Conservation (phyloP, 2,113 vertebrate genomes). For the Macheiramphus alcinus region DNA sequence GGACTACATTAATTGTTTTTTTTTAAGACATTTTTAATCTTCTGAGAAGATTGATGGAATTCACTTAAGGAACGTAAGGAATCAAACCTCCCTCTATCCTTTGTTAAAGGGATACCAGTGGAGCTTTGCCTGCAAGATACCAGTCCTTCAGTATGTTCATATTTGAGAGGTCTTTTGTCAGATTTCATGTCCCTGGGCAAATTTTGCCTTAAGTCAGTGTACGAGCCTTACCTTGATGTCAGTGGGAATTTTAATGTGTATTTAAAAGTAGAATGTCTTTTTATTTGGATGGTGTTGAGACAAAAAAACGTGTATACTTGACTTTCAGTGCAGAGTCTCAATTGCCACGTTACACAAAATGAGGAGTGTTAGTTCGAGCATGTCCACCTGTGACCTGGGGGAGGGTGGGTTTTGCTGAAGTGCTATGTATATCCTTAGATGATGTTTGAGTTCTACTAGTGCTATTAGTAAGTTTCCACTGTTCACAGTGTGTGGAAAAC, state of each 20-base stretch:
- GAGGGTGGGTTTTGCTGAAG: neutral
- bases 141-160: neutral
- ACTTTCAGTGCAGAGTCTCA: neutral
- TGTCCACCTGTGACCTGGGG: neutral
- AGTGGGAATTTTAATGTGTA: neutral
- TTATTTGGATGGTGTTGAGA: neutral
- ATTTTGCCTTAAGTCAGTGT: neutral
- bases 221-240: neutral
- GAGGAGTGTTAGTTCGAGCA: neutral
- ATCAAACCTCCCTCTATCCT: neutral
- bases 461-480: neutral
- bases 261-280: neutral
- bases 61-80: neutral
- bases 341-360: neutral
- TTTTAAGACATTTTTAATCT: neutral
- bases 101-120: neutral
- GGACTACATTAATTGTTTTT: neutral
- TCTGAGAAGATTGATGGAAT: neutral
- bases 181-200: neutral
- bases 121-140: neutral
- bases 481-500: neutral
- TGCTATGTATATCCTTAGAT: neutral
- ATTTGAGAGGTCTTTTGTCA: neutral
- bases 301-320: neutral
- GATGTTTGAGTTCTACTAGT: neutral